Percentiles rank a stretch among this genome's conserved stretches.
phyloP scores from a whole-genome alignment of 2,113 vertebrate species.

The Triplophysa rosa region DNA sequence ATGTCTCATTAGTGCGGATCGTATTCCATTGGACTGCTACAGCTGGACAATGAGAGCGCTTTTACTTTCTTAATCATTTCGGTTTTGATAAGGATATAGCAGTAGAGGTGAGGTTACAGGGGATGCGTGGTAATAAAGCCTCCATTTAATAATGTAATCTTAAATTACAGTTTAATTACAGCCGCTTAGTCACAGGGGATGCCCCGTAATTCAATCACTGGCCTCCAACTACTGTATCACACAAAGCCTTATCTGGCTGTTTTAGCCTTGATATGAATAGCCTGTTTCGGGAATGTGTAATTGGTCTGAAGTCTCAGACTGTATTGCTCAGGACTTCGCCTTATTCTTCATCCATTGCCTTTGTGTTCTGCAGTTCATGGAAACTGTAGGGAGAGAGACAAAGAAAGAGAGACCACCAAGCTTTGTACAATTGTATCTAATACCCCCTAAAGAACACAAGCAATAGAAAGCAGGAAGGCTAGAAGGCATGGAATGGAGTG shows the following conservation, averaged over 20 bases:
- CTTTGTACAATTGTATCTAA: slow-evolving; percentile 78
- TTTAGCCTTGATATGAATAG: slow-evolving; percentile 71
- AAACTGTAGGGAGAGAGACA: slow-evolving; percentile 14
- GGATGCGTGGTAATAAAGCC: slow-evolving; percentile 72
- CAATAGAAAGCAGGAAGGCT: slow-evolving; percentile 39
- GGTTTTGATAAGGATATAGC: slow-evolving; percentile 86
- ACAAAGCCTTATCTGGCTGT: slow-evolving; percentile 65
- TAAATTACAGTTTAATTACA: slow-evolving; percentile 77
- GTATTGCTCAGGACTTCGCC: slow-evolving; percentile 25
- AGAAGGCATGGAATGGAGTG: slow-evolving; percentile 73
- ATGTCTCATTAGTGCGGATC: slow-evolving; percentile 48
- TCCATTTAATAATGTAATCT: slow-evolving; percentile 77
- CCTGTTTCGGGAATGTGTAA: slow-evolving; percentile 61
- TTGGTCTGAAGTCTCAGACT: slow-evolving; percentile 65
- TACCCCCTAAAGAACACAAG: slow-evolving; percentile 64
- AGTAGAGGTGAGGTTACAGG: slow-evolving; percentile 81
- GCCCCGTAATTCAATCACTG: slow-evolving; percentile 77
- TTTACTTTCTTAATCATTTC: slow-evolving; percentile 58
- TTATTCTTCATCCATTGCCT: slow-evolving; percentile 61
- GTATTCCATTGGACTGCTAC: slow-evolving; percentile 52
- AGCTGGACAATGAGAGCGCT: slow-evolving; percentile 67
- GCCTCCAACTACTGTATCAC: slow-evolving; percentile 69
- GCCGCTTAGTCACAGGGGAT: slow-evolving; percentile 71
- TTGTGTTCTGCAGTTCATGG: slow-evolving; percentile 65
- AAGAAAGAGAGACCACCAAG: slow-evolving; percentile 47